Evolutionary conservation across 2,113 vertebrate genomes (phyloP), one percentile per base, ranked within the genome.

Genomic region (Aegotheles bennettii): DNA sequence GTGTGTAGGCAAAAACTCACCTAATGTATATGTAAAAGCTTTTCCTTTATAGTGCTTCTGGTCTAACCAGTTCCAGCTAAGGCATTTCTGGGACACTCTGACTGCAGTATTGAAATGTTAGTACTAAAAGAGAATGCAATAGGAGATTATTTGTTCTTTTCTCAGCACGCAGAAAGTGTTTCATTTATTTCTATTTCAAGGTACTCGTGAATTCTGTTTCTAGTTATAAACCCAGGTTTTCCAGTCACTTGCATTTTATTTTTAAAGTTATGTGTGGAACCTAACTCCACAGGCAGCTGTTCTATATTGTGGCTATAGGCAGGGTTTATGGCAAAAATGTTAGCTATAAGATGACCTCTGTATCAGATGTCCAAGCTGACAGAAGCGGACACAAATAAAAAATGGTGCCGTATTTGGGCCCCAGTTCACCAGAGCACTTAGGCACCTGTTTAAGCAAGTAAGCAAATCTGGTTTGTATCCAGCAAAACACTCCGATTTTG

Each of bases 101-200:
- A 71, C 43, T 81, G 47, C 48, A 56, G 8, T 33, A 63, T 28
- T 29, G 76, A 75, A 95, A 64, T 6, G 16, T 40, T 65, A 63
- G 13, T 84, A 50, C 71, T 87, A 48, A 86, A 63, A 56, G 35
- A 48, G 43, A 93, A 60, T 15, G 64, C 40, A 64, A 54, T 68
- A 64, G 0, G 74, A 94, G 64, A 64, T 84, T 74, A 57, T 80
- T 81, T 53, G 25, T 81, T 94, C 48, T 90, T 96, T 87, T 79
- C 64, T 93, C 76, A 92, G 86, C 53, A 61, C 28, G 65, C 45
- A 81, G 69, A 94, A 95, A 81, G 89, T 59, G 64, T 84, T 94
- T 78, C 40, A 75, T 96, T 93, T 87, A 82, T 94, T 94, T 96
- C 92, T 96, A 95, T 96, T 96, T 95, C 48, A 70, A 95, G 76